Base-by-base conservation (phyloP, 1,140 invertebrate genomes). In the Mylabris phalerata region DNA sequence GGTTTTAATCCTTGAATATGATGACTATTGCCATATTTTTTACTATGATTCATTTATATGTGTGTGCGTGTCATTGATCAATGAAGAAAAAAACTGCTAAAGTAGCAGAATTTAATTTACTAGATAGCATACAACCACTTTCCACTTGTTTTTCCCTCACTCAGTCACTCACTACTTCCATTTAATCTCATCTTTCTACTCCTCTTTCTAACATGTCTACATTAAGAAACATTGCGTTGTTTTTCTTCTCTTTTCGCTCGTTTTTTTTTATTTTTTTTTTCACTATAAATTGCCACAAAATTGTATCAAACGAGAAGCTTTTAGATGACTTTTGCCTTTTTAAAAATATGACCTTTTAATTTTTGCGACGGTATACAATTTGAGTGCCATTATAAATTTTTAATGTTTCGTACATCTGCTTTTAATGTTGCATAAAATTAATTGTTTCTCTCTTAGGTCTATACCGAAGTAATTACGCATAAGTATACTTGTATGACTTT, bases 31-130 rank as follows among this genome's bases (percentile, higher is more conserved):
- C 44, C 54, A 48, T 56, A 45, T 56, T 55, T 46, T 55, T 56
- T 48, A 56, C 54, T 26, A 48, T 40, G 54, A 56, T 48, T 56
- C 54, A 40, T 48, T 56, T 45, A 19, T 19, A 19, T 19, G 19
- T 19, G 19, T 19, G 19, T 19, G 45, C 40, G 54, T 45, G 54
- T 56, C 43, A 56, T 56, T 56, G 54, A 56, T 56, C 54, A 39
- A 9, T 40, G 54, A 45, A 55, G 47, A 55, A 19, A 19, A 32
- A 32, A 32, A 56, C 45, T 56, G 54, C 40, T 56, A 40, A 56
- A 56, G 46, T 56, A 46, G 54, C 45, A 45, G 45, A 56, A 56
- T 56, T 56, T 56, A 56, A 56, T 56, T 56, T 56, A 41, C n/a
- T 25, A 48, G 54, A 56, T 56, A 45, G 54, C 54, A 32, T 38